Evolutionary conservation across 2,888 invertebrate genomes (phyloP).

Genomic region (Parnassius apollo): DNA sequence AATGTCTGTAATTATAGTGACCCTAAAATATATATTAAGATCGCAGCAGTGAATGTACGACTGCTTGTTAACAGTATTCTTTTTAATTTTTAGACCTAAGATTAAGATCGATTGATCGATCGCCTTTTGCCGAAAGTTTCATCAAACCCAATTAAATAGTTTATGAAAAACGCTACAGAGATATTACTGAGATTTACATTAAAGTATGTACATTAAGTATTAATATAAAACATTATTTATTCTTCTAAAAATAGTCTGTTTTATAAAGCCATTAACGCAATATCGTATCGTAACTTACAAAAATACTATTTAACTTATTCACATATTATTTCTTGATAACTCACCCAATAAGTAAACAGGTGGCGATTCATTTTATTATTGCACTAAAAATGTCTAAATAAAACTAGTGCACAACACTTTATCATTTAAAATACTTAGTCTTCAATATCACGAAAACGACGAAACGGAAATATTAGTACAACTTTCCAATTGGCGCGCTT

Average conservation of each 20-base stretch:
- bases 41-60: too few species aligned
- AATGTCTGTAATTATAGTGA: too few species aligned
- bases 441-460: constrained; percentile 3
- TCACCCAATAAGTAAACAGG: constrained; percentile 15
- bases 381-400: constrained; percentile 13
- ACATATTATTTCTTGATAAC: background rate
- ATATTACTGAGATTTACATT: background rate
- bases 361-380: constrained; percentile 5
- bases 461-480: constrained; percentile 7
- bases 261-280: background rate
- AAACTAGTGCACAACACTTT: constrained; percentile 16
- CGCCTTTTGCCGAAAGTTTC: background rate
- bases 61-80: too few species aligned
- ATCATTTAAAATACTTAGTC: constrained; percentile 9
- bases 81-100: too few species aligned
- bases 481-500: constrained; percentile 22
- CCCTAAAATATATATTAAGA: too few species aligned
- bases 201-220: too few species aligned
- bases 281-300: background rate
- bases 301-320: background rate
- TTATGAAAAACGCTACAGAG: background rate
- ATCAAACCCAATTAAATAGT: too few species aligned
- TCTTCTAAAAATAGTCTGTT: background rate
- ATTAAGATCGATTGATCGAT: too few species aligned
- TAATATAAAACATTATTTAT: background rate